Evolutionary conservation across 1,140 invertebrate genomes (phyloP), one percentile per base, ranked within the genome.

Genomic region (Procambarus virginalis): DNA sequence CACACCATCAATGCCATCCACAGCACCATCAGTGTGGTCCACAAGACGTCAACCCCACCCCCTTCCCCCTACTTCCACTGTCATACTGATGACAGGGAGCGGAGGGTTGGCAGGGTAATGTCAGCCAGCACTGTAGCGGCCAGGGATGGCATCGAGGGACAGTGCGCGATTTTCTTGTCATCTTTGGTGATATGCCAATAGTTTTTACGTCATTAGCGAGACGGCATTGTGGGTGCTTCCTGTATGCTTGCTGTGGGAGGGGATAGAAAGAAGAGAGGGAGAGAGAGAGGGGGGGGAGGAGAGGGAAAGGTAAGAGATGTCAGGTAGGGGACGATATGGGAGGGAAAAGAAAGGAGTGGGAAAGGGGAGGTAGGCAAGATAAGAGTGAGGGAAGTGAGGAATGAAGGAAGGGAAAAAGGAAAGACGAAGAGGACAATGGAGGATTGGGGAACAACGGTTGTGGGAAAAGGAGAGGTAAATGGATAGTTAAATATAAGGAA

Each of bases 141-240:
- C 60, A 64, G 10, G 14, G 60, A 10, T 80, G 20, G 78, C 78
- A 34, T 80, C 78, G 58, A 9, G 14, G 49, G 22, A n/a, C 78
- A 80, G 17, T 49, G 20, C 78, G 58, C 49, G n/a, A 83, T 68
- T 68, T 83, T 83, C 81, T 83, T 49, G 64, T 70, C 58, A 70
- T 83, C 81, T 83, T 73, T 73, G 68, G 68, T 68, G 55, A 80
- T 55, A 83, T 34, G 17, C 34, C 60, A 64, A 83, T 83, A 46
- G 81, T 68, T 83, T 83, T 83, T 64, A 70, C 48, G 81, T 83
- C 81, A 83, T 83, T 64, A 70, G 60, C 22, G 60, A 46, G 60
- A 22, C 81, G 81, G 81, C 60, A 83, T 60, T 83, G 81, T 83
- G 49, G 22, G 17, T 80, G 78, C 55, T 80, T 80, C 78, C 78